phyloP scores from a whole-genome alignment of 2,888 invertebrate genomes.

The Allygus modestus region DNA sequence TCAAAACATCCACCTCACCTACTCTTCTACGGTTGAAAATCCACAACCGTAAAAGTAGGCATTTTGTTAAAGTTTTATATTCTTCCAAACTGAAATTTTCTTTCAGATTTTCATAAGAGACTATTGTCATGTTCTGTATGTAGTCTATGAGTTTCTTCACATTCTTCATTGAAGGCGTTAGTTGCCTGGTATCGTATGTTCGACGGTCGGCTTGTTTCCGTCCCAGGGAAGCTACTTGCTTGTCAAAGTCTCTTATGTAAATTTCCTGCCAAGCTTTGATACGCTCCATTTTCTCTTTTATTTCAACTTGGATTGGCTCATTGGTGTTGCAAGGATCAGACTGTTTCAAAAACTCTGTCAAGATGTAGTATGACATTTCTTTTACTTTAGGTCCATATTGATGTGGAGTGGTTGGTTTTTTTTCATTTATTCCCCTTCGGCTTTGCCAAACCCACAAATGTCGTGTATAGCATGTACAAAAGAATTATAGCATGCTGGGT shows the following conservation, averaged over 20 bases:
- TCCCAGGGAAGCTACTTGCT: conserved; percentile 29
- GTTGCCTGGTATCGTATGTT: not conserved
- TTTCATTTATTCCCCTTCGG: conserved; percentile 19
- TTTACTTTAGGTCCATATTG: conserved; percentile 11
- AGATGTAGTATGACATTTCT: not conserved
- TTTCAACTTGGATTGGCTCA: not conserved
- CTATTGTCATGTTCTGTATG: not conserved
- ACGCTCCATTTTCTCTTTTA: not conserved
- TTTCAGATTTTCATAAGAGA: too few relatives aligned
- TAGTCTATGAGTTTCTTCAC: conserved; percentile 15
- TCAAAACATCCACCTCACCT: conserved; percentile 46
- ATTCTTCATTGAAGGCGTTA: not conserved
- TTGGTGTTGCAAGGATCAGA: not conserved
- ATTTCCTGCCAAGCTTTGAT: not conserved
- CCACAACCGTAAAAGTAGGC: conserved; percentile 59
- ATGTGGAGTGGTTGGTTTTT: conserved; percentile 21
- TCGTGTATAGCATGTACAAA: not conserved
- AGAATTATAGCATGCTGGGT: not conserved
- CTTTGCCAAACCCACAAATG: conserved; percentile 1
- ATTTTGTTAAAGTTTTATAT: conserved; percentile 3
- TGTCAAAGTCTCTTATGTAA: not conserved
- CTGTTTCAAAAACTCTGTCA: not conserved
- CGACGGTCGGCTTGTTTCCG: not conserved
- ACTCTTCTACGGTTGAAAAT: conserved; percentile 63
- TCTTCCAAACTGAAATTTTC: not conserved